Conservation (phyloP, 2,113 vertebrate species). For the Cinclus mexicanus region DNA sequence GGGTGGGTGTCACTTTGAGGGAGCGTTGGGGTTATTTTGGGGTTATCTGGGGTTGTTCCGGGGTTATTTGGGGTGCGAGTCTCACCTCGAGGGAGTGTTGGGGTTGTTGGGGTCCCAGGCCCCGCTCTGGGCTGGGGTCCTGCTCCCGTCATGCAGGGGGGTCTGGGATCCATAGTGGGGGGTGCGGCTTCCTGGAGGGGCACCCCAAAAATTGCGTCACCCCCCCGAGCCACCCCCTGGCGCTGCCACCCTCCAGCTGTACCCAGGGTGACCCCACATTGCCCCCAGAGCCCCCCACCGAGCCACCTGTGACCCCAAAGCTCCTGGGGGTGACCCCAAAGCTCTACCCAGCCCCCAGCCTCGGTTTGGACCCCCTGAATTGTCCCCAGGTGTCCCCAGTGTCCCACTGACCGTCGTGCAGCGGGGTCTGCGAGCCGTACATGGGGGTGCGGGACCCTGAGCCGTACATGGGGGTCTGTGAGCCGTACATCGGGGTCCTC, state of each 20-base stretch:
- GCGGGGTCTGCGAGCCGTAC: slow-evolving; percentile 91
- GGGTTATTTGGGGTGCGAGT: no score
- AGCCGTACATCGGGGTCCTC: slow-evolving; percentile 91
- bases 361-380: no score
- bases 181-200: background rate
- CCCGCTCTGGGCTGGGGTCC: background rate
- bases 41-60: background rate
- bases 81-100: background rate
- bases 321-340: no score
- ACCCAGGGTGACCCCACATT: no score
- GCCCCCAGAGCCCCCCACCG: no score
- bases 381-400: background rate
- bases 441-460: slow-evolving; percentile 92
- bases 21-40: no score
- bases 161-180: background rate
- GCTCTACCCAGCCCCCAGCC: no score
- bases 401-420: slow-evolving; percentile 86
- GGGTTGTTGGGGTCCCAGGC: background rate
- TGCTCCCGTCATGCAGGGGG: background rate
- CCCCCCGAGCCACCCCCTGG: no score
- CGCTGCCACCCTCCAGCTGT: no score
- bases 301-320: no score
- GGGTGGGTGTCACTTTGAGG: no score
- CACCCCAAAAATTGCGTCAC: background rate
- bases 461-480: slow-evolving; percentile 92